Evolutionary conservation across 2,888 invertebrate genomes (phyloP), one percentile per base, ranked within the genome.

Genomic region (Linnaemya vulpina): DNA sequence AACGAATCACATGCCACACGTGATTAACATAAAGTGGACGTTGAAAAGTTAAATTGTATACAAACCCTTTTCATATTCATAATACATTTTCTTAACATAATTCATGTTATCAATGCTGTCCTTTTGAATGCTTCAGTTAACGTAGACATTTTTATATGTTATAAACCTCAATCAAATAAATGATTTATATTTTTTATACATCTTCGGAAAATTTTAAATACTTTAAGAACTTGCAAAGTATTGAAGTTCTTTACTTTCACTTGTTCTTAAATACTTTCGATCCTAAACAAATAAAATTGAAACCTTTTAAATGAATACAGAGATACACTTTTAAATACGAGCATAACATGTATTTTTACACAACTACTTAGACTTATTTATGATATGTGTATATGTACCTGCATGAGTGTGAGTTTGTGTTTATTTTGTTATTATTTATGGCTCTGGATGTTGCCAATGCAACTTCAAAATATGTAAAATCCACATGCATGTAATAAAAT

Each of bases 201-300:
- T 3, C 40, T 38, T 38, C 22, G n/a, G 35, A 35, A 73, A 73
- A 20, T 1, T 3, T 0, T 38, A 7, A 30, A 30, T 10, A 15
- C 13, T 55, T 30, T 40, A 53, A 49, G 30, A n/a, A 3, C 74
- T 40, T 40, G 20, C 3, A 35, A 65, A 76, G 40, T 65, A 75
- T 65, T 51, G 55, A 10, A 46, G 55, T 30, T 65, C 22, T 11
- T 4, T 30, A 17, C 55, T 30, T 11, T 20, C 40, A 25, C 22
- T 40, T 40, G 17, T 20, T 62, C 9, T 51, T 0, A 10, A 15
- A 53, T 40, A 35, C 35, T 46, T 17, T 49, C 43, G 10, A 68
- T 60, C 46, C 68, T 77, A 55, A 77, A 58, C 25, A 68, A 77
- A 77, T 20, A 68, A 67, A 46, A 67, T 35, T 58, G 22, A 22